Base-by-base conservation (phyloP, 2,888 invertebrate genomes). In the Mythimna pallens region DNA sequence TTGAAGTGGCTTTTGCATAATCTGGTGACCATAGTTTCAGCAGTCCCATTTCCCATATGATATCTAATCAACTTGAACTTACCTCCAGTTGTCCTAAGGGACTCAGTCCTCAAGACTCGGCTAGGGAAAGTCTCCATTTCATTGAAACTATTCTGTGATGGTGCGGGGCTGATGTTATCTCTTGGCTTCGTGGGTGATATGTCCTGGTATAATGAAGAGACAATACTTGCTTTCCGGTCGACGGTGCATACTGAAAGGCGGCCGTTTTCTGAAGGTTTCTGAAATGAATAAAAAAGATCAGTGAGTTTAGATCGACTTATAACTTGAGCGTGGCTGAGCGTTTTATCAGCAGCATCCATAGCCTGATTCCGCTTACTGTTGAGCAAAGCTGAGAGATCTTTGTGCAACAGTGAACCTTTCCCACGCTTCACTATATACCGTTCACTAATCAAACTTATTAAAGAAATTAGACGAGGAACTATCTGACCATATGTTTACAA, bases 221-320 rank as follows among this genome's bases (percentile, higher is more conserved):
- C 96, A 30, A 96, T 94, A 83, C 96, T 96, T 20, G 93, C 94
- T 81, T 96, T 96, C 0, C 96, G 91, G 70, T 96, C 96, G 0
- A 94, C 93, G 2, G 95, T 94, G 78, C 94, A 94, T 0, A 96
- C 96, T 5, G 96, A 96, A 0, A 96, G 92, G 0, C 96, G 95
- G 2, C 96, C 96, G 66, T 96, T 96, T 80, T 96, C 96, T 3
- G 93, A 93, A 57, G 91, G 90, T 90, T 93, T 95, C 96, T 96
- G 92, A 8, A 90, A 91, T 36, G 6, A 64, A 64, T 34, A 40
- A 10, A 55, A 55, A 25, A 25, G 6, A 14, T 14, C 12, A 54
- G 25, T 55, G 6, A 25, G 14, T 54, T 2, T 12, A 54, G 50
- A 50, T 50, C 6, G 50, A 43, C 43, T 3, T 43, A 43, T 43